phyloP scores from a whole-genome alignment of 1,140 invertebrate species.

The Alviniconcha marisindica region DNA sequence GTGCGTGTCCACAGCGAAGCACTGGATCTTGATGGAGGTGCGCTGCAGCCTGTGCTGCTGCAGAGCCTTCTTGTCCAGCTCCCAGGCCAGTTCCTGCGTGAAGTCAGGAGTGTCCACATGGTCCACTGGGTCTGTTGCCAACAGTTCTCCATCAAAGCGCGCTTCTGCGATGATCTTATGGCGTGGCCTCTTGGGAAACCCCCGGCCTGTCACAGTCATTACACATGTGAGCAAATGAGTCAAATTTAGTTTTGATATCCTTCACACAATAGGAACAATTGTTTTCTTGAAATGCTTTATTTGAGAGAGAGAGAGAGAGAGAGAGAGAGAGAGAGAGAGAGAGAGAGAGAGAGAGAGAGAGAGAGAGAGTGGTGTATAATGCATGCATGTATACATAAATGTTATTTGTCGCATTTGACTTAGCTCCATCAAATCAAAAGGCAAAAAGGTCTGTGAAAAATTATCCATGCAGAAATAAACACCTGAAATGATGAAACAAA shows the following conservation, averaged over 20 bases:
- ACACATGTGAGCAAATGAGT: background rate
- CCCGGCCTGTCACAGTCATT: too few species aligned
- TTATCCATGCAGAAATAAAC: too few species aligned
- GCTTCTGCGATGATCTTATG: slow-evolving; percentile 76
- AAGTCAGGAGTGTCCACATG: slow-evolving; percentile 75
- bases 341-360: too few species aligned
- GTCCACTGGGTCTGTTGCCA: slow-evolving; percentile 76
- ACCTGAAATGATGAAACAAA: too few species aligned
- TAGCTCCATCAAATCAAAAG: too few species aligned
- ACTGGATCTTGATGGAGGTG: slow-evolving; percentile 77
- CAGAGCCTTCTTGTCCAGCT: slow-evolving; percentile 77
- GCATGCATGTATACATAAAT: too few species aligned
- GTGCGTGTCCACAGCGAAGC: slow-evolving; percentile 73
- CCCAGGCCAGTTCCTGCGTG: slow-evolving; percentile 78
- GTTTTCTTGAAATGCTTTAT: background rate
- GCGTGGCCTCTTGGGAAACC: slow-evolving; percentile 74
- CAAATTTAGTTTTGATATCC: too few species aligned
- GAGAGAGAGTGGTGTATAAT: too few species aligned
- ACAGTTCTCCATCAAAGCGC: slow-evolving; percentile 77
- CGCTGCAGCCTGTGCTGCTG: slow-evolving; percentile 77
- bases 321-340: too few species aligned
- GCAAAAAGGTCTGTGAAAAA: too few species aligned
- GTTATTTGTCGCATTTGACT: too few species aligned
- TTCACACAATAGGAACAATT: background rate
- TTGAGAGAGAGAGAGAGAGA: too few species aligned